phyloP scores from a whole-genome alignment of 1,140 invertebrate species.

The Magallana gigas region DNA sequence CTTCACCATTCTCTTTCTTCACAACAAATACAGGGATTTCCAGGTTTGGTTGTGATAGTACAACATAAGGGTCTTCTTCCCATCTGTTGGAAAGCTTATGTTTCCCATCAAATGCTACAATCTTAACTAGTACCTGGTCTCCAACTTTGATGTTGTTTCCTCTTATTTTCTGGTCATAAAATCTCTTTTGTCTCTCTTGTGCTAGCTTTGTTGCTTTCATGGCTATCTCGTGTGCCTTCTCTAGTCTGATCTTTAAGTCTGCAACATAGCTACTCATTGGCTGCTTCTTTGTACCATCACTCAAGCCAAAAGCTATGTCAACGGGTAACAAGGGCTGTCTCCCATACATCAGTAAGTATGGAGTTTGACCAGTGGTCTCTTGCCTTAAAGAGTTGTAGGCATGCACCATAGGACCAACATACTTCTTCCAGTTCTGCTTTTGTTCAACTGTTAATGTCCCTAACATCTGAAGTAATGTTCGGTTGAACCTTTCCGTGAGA shows the following conservation, averaged over 20 bases:
- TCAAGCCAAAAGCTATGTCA: conserved; percentile 55
- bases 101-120: no score
- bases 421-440: conserved; percentile 55
- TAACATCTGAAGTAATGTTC: conserved; percentile 38
- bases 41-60: no score
- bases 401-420: conserved; percentile 44
- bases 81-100: no score
- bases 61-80: no score
- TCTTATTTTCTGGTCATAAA: conserved; percentile 1
- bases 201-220: conserved; percentile 15
- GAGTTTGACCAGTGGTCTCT: conserved; percentile 51
- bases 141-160: conserved; percentile 35
- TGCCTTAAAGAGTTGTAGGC: conserved; percentile 56
- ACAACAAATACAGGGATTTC: no score
- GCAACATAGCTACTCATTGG: conserved; percentile 43
- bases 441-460: conserved; percentile 43
- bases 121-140: conserved; percentile 53
- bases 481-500: conserved; percentile 24
- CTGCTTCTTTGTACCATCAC: neutral
- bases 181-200: conserved; percentile 26
- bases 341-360: conserved; percentile 59
- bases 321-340: conserved; percentile 49
- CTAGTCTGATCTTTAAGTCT: neutral
- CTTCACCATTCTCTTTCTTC: no score
- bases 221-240: conserved; percentile 42